Evolutionary conservation across 2,797 vertebrate species (phyloP).

Genomic region (Petrocephalus sullivani): DNA sequence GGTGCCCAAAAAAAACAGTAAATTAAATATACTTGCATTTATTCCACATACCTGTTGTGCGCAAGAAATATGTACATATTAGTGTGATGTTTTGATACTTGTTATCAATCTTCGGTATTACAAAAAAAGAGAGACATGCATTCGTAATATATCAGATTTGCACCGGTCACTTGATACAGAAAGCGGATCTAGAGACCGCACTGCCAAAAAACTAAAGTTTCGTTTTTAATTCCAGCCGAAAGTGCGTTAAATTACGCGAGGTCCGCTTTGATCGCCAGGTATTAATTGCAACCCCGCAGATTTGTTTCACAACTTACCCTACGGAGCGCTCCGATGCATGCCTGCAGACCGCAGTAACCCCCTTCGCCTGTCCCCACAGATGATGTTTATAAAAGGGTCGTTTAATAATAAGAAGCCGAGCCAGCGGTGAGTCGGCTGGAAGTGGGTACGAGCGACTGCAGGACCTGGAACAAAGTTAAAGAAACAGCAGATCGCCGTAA

Average conservation of each 20-base stretch:
- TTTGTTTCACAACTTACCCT: constrained; percentile 7
- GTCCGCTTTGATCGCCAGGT: neutral
- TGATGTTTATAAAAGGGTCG: neutral
- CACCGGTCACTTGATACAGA: neutral
- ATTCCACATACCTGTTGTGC: neutral
- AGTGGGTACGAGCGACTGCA: neutral
- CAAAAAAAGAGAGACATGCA: neutral
- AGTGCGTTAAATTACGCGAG: neutral
- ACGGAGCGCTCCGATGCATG: neutral
- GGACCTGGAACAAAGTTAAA: constrained; percentile 11
- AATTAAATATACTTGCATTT: neutral
- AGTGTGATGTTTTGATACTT: neutral
- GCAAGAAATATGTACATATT: neutral
- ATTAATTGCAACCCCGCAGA: neutral
- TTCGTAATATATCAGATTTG: neutral
- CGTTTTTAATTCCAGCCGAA: neutral
- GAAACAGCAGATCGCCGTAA: neutral
- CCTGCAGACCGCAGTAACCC: neutral
- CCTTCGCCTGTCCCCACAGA: neutral
- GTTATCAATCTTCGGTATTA: neutral
- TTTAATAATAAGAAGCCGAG: neutral
- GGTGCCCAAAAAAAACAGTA: neutral
- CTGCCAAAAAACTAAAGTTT: neutral
- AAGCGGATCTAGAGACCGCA: neutral
- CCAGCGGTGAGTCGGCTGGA: neutral